These are phyloP conservation scores for Platycheirus albimanus DNA, from an alignment of 2,888 invertebrate species.

Conservation along the genomic window DNA sequence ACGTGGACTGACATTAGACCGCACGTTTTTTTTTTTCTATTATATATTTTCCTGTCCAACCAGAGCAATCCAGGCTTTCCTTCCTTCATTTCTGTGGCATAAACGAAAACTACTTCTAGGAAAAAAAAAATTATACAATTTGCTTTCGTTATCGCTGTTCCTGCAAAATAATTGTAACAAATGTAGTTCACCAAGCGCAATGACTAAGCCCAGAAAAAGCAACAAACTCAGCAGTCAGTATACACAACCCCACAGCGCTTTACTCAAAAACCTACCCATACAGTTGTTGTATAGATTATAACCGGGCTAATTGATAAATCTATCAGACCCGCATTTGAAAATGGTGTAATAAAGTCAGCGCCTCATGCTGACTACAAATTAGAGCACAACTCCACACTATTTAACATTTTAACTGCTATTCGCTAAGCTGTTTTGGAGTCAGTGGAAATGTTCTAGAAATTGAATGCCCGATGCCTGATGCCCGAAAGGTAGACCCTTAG, in stretches of 20 bases:
- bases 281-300: neutral
- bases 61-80: constrained; percentile 31
- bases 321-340: constrained; percentile 70
- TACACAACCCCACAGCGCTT: constrained; percentile 38
- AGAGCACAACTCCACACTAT: constrained; percentile 60
- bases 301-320: constrained; percentile 70
- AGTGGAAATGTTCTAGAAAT: constrained; percentile 52
- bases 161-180: constrained; percentile 42
- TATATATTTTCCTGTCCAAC: constrained; percentile 5
- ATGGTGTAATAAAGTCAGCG: constrained; percentile 70
- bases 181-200: constrained; percentile 48
- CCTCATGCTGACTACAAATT: constrained; percentile 72
- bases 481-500: constrained; percentile 70
- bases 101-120: neutral
- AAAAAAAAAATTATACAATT: constrained; percentile 45
- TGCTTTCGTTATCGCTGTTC: constrained; percentile 67
- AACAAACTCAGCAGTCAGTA: constrained; percentile 8
- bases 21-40: constrained; percentile 32
- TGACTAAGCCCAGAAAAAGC: constrained; percentile 54
- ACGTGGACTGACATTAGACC: constrained; percentile 70
- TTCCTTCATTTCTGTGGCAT: constrained; percentile 13
- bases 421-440: neutral
- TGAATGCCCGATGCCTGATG: constrained; percentile 72
- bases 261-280: neutral
- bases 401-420: constrained; percentile 48